phyloP scores from a whole-genome alignment of 2,888 invertebrate species.

The Scaptomyza polygonia region DNA sequence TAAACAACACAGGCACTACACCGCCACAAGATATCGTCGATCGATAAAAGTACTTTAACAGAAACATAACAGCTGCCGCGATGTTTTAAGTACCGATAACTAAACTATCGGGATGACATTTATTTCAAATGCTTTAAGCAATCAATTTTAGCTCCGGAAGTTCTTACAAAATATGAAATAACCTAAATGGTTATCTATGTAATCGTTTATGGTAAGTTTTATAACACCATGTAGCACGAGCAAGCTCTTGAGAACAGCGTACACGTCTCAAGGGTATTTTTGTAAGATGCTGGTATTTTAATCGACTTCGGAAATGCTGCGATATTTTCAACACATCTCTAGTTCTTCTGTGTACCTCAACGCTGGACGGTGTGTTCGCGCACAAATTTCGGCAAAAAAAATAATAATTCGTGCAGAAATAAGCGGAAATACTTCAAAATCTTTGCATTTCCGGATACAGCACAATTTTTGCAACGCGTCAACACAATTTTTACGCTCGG shows the following conservation, averaged over 20 bases:
- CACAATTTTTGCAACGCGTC: conserved; percentile 56
- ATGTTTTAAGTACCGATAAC: not conserved
- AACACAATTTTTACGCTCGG: conserved; percentile 83
- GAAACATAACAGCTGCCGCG: not conserved
- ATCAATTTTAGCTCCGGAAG: not conserved
- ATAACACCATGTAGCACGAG: not conserved
- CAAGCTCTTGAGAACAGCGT: conserved; percentile 9
- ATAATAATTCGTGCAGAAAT: conserved; percentile 59
- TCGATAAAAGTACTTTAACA: not conserved
- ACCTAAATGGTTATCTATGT: too few relatives aligned
- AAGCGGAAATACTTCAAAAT: conserved; percentile 48
- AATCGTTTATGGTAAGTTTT: not conserved
- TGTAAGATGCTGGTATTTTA: not conserved
- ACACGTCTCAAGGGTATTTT: conserved; percentile 3
- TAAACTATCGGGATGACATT: not conserved
- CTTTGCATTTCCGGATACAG: conserved; percentile 40
- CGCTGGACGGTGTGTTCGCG: conserved; percentile 55
- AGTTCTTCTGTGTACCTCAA: conserved; percentile 51
- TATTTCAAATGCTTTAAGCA: not conserved
- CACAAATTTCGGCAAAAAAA: conserved; percentile 59
- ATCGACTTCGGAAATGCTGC: conserved; percentile 31
- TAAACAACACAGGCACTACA: not conserved
- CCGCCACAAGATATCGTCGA: not conserved
- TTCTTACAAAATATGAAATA: too few relatives aligned
- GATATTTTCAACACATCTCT: conserved; percentile 39